Conservation (phyloP, 2,888 invertebrate species). For the Platycheirus albimanus region DNA sequence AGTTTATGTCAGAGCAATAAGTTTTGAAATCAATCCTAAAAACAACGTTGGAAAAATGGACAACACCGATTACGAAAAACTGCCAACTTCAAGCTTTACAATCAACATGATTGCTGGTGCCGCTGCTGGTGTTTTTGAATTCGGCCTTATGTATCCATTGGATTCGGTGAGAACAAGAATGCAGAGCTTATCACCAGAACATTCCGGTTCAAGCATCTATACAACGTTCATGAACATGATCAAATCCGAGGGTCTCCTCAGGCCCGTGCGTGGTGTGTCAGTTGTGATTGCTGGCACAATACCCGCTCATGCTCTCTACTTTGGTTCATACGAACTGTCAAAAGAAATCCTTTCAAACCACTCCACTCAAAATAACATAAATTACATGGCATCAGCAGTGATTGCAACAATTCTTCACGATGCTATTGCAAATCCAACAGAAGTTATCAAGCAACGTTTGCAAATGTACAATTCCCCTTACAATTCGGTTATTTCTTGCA, state of each 20-base stretch:
- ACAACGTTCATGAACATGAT: conserved; percentile 95
- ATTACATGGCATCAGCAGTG: conserved; percentile 92
- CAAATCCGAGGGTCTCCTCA: conserved; percentile 93
- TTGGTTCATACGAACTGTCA: conserved; percentile 97
- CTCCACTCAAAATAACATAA: conserved; percentile 88
- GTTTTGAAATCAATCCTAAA: too few species aligned
- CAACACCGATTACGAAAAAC: conserved; percentile 36
- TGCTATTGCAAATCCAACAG: conserved; percentile 98
- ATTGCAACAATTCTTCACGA: conserved; percentile 97
- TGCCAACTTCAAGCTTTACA: conserved; percentile 25
- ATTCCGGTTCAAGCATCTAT: conserved; percentile 90
- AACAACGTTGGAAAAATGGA: conserved; percentile 23
- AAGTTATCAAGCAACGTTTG: conserved; percentile 99
- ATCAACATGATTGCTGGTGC: conserved; percentile 47
- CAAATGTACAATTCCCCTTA: too few species aligned
- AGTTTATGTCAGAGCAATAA: too few species aligned
- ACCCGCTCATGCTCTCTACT: conserved; percentile 99
- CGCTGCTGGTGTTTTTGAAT: conserved; percentile 44
- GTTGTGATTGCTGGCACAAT: conserved; percentile 97
- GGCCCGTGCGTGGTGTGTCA: conserved; percentile 96
- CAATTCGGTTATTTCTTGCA: conserved; percentile 92
- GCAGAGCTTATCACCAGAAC: conserved; percentile 91
- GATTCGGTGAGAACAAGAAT: conserved; percentile 54
- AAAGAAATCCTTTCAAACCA: conserved; percentile 89
- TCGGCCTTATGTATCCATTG: conserved; percentile 52